These are phyloP conservation scores for Willisornis vidua DNA, from an alignment of 2,113 vertebrate genomes.

Conservation along the genomic window DNA sequence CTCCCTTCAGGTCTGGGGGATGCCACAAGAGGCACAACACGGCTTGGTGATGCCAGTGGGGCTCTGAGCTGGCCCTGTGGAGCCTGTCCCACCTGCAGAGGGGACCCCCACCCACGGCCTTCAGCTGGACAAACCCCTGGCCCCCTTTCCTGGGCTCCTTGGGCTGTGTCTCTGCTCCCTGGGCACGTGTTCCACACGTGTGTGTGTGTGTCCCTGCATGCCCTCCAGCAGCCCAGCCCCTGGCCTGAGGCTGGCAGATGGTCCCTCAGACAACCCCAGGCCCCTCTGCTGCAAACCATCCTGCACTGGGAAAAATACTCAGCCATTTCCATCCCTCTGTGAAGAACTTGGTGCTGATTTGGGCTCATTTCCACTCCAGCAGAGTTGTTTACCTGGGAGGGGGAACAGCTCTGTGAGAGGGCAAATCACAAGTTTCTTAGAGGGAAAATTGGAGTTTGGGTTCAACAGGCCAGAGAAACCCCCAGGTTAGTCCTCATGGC, in stretches of 20 bases:
- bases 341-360: constrained; percentile 41
- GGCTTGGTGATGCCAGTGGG: background rate
- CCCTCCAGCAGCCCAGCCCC: background rate
- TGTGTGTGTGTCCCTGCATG: background rate
- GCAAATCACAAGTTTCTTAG: background rate
- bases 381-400: background rate
- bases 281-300: background rate
- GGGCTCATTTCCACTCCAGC: constrained; percentile 1
- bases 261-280: background rate
- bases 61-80: background rate
- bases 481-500: background rate
- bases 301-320: background rate
- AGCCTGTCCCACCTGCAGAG: background rate
- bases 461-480: background rate
- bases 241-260: background rate
- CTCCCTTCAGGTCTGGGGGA: background rate
- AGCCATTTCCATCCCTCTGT: constrained; percentile 41
- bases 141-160: background rate
- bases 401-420: background rate
- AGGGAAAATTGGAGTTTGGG: background rate
- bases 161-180: background rate
- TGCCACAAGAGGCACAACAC: accelerated
- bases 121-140: background rate
- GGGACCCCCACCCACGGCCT: background rate
- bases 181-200: accelerated